Conservation (phyloP, 2,888 invertebrate species). For the Gymnosoma rotundatum region DNA sequence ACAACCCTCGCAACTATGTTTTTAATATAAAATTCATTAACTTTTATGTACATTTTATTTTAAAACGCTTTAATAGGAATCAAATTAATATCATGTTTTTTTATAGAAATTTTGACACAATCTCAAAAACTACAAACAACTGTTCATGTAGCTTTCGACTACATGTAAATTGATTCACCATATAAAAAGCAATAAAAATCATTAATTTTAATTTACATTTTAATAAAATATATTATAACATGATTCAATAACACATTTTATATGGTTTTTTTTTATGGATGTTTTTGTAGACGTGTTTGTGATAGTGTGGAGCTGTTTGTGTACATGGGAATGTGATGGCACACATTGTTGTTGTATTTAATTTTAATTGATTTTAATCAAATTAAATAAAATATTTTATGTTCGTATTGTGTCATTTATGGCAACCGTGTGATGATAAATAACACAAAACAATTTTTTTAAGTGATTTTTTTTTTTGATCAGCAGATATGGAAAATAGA, state of each 20-base stretch:
- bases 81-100: background rate
- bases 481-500: too few relatives aligned
- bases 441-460: background rate
- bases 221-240: slow-evolving; percentile 51
- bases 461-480: too few relatives aligned
- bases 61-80: background rate
- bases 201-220: slow-evolving; percentile 58
- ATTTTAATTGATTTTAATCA: slow-evolving; percentile 76
- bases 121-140: background rate
- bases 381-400: slow-evolving; percentile 63
- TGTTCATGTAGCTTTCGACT: background rate
- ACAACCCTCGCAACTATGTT: background rate
- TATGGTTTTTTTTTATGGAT: slow-evolving; percentile 6
- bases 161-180: slow-evolving; percentile 41
- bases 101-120: background rate
- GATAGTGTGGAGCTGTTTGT: background rate
- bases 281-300: background rate
- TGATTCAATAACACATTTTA: slow-evolving; percentile 46
- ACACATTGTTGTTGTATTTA: slow-evolving; percentile 72
- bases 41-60: background rate
- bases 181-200: slow-evolving; percentile 29
- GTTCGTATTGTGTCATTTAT: slow-evolving; percentile 14
- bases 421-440: slow-evolving; percentile 1
- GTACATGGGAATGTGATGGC: slow-evolving; percentile 14
- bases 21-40: background rate